phyloP scores from a whole-genome alignment of 2,797 vertebrate species.

The Gallinago stenura region DNA sequence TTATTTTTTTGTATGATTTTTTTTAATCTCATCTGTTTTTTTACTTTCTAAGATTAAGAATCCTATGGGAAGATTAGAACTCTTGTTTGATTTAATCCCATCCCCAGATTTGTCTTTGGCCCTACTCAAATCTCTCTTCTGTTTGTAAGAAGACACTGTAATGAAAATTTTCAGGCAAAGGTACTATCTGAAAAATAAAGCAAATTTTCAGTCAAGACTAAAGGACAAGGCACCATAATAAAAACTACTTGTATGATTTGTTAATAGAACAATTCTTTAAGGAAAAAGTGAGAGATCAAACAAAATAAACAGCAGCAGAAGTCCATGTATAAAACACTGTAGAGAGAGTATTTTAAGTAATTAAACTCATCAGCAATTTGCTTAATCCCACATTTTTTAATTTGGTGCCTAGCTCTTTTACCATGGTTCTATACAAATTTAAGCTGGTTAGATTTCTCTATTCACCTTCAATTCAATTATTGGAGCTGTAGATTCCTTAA shows the following conservation, averaged over 20 bases:
- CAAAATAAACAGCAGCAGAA: not conserved
- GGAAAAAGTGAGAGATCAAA: not conserved
- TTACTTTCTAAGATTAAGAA: not conserved
- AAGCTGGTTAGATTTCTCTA: not conserved
- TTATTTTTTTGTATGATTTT: not conserved
- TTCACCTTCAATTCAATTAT: not conserved
- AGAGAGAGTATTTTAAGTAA: not conserved
- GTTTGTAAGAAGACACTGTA: not conserved
- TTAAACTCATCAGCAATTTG: not conserved
- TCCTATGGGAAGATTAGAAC: not conserved
- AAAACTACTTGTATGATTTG: not conserved
- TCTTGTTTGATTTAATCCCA: not conserved
- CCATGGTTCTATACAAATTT: not conserved
- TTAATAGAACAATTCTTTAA: not conserved
- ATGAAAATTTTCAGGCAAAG: not conserved
- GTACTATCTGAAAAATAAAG: not conserved
- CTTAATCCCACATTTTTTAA: not conserved
- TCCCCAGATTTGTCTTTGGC: not conserved
- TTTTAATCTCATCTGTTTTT: not conserved
- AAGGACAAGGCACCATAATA: not conserved
- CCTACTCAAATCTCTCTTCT: not conserved
- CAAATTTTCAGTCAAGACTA: not conserved
- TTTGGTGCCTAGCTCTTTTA: not conserved
- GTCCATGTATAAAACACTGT: not conserved
- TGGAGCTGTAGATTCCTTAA: not conserved